These are phyloP conservation scores for Trialeurodes vaporariorum DNA, from an alignment of 1,140 invertebrate species.

Conservation along the genomic window DNA sequence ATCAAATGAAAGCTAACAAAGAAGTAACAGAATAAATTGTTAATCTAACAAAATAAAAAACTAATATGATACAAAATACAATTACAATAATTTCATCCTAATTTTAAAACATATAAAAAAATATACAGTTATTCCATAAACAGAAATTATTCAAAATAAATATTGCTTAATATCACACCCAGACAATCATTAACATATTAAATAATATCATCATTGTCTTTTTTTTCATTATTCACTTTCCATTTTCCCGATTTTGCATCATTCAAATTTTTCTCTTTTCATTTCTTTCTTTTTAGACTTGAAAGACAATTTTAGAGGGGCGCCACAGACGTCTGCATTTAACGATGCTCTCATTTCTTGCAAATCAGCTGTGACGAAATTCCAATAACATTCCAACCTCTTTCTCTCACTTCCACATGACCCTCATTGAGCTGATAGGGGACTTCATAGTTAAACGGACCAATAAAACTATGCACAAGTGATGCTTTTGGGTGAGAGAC, in stretches of 20 bases:
- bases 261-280: too few relatives aligned
- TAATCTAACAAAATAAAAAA: constrained; percentile 1
- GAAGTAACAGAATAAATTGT: not conserved
- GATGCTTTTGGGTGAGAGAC: too few relatives aligned
- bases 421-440: too few relatives aligned
- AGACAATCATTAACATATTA: not conserved
- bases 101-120: not conserved
- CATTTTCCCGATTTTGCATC: too few relatives aligned
- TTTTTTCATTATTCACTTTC: too few relatives aligned
- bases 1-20: not conserved
- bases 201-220: not conserved
- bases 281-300: not conserved
- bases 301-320: not conserved
- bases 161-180: not conserved
- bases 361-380: too few relatives aligned
- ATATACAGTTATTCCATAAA: not conserved
- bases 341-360: too few relatives aligned
- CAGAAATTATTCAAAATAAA: not conserved
- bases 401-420: too few relatives aligned
- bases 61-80: not conserved
- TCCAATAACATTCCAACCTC: too few relatives aligned
- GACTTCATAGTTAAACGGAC: too few relatives aligned
- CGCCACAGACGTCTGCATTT: too few relatives aligned
- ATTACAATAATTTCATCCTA: not conserved
- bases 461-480: too few relatives aligned